Base-by-base conservation (phyloP, 2,888 invertebrate genomes). In the Hipparchia sbordonii region DNA sequence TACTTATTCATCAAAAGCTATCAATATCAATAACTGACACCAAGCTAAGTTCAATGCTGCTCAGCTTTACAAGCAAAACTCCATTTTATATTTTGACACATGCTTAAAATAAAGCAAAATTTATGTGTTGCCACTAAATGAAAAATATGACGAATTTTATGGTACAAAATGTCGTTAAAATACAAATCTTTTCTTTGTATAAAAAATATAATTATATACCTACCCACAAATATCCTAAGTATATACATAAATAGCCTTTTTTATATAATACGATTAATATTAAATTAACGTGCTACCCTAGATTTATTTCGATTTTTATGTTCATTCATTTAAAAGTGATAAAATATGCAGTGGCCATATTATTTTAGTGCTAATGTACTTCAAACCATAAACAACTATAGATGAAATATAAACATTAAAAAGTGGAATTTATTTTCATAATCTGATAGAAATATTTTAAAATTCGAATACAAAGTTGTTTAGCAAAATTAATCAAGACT, bases 291-390 rank as follows among this genome's bases (percentile, higher is more conserved):
- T 52, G 5, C 39, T 39, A 39, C 39, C 5, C 39, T 39, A 39
- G 39, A 39, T 39, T 39, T 39, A 39, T 5, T 7, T 39, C 13
- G 45, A 13, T 54, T 45, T 56, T 8, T 39, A n/a, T 6, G 10
- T 13, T 23, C 13, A n/a, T 57, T 46, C 6, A 54, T 56, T 46
- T 67, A 57, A 13, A 57, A 46, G 67, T 67, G 56, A 57, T 67
- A 45, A 39, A 57, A 92, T 91, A 89, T 82, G 77, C 80, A 87
- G 89, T 82, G 88, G 92, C 92, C 92, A 92, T 92, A 89, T 82
- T 79, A 78, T 74, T 8, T 13, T 52, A 39, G 10, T 52, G 60
- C 6, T 65, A 10, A 33, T 59, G n/a, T 59, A 48, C 7, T 9
- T 12, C 8, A 51, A 59, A 68, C 23, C 45, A 67, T 13, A 57